phyloP scores from a whole-genome alignment of 2,888 invertebrate species.

The Drosophila affinis region DNA sequence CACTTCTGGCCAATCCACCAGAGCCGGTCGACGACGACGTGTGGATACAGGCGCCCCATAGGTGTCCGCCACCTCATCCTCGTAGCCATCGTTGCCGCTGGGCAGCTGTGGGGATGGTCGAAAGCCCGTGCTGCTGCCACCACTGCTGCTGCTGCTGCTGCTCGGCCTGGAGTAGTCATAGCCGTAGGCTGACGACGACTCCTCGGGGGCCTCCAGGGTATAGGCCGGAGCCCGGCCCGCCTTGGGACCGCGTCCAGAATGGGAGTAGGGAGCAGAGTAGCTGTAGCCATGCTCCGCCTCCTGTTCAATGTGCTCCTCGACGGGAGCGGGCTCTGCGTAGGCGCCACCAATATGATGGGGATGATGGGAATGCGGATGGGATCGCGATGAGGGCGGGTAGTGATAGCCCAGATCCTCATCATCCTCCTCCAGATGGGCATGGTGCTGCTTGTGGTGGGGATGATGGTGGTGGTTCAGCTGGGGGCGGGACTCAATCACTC shows the following conservation, averaged over 20 bases:
- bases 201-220: slow-evolving; percentile 63
- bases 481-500: slow-evolving; percentile 53
- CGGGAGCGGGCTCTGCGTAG: slow-evolving; percentile 64
- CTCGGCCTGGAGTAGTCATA: slow-evolving; percentile 41
- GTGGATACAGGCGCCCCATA: slow-evolving; percentile 46
- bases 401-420: slow-evolving; percentile 58
- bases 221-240: slow-evolving; percentile 53
- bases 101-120: slow-evolving; percentile 62
- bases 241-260: slow-evolving; percentile 22
- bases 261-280: slow-evolving; percentile 46
- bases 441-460: slow-evolving; percentile 20
- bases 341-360: slow-evolving; percentile 16
- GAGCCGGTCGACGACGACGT: slow-evolving; percentile 52
- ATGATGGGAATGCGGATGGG: slow-evolving; percentile 9
- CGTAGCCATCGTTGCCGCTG: slow-evolving; percentile 36
- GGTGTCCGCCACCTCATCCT: slow-evolving; percentile 42
- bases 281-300: slow-evolving; percentile 36
- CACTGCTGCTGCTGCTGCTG: neutral
- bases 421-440: slow-evolving; percentile 39
- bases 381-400: slow-evolving; percentile 32
- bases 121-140: slow-evolving; percentile 41
- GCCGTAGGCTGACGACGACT: slow-evolving; percentile 30
- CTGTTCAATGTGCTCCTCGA: slow-evolving; percentile 55
- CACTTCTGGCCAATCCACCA: slow-evolving; percentile 45
- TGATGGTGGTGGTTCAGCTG: slow-evolving; percentile 31